A percentile compares a stretch with the other conserved stretches of the same genome.
Conservation (phyloP, 2,888 invertebrate species). For the Ennomos quercinarius region DNA sequence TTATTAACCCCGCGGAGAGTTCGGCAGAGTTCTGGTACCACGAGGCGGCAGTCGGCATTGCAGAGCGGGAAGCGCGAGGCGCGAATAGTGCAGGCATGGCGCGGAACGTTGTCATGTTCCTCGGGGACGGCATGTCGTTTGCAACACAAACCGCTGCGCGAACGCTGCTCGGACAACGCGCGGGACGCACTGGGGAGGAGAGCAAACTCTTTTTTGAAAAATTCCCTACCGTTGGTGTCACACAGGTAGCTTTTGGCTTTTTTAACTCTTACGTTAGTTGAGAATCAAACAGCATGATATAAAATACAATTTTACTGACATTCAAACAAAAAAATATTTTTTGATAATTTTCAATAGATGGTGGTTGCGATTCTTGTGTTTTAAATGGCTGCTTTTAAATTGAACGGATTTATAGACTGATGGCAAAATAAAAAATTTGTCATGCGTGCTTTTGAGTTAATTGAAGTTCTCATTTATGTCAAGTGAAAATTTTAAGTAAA, state of each 20-base stretch:
- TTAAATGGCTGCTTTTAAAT: too few relatives aligned
- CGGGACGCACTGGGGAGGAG: conserved; percentile 84
- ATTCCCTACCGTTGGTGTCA: conserved; percentile 86
- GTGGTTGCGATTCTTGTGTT: too few relatives aligned
- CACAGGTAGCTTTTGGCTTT: conserved; percentile 77
- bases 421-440: too few relatives aligned
- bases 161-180: conserved; percentile 86
- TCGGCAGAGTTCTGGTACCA: conserved; percentile 69
- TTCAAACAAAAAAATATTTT: too few relatives aligned
- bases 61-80: conserved; percentile 51
- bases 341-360: too few relatives aligned
- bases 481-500: too few relatives aligned
- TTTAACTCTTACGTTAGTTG: too few relatives aligned
- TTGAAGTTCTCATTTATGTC: too few relatives aligned
- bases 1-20: conserved; percentile 32
- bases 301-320: too few relatives aligned
- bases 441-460: too few relatives aligned
- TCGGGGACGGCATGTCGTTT: conserved; percentile 92
- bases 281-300: too few relatives aligned
- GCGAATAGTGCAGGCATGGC: conserved; percentile 36
- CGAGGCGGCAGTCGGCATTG: conserved; percentile 68
- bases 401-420: too few relatives aligned
- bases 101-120: conserved; percentile 88
- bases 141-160: conserved; percentile 88
- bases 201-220: conserved; percentile 83